Percentiles rank a stretch among this genome's conserved stretches.
phyloP scores from a whole-genome alignment of 2,888 invertebrate genomes.

The Leptopterna dolabrata region DNA sequence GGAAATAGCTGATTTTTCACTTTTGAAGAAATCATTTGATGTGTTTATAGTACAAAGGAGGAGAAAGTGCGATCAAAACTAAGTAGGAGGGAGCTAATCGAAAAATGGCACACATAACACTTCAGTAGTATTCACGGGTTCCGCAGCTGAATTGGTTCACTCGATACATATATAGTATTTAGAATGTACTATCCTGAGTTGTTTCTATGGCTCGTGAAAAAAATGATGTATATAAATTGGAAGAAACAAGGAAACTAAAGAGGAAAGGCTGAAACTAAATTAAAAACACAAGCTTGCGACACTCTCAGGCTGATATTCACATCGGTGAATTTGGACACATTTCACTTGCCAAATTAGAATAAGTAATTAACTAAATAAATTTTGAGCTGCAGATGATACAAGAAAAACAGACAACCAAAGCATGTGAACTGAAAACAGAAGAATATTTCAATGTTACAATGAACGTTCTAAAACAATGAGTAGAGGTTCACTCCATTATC shows the following conservation, averaged over 20 bases:
- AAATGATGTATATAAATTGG: too few relatives aligned
- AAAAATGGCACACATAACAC: not conserved
- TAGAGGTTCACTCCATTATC: constrained; percentile 39
- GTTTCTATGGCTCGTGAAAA: too few relatives aligned
- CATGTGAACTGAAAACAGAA: not conserved
- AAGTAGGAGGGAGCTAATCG: not conserved
- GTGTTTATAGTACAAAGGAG: not conserved
- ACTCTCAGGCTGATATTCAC: too few relatives aligned
- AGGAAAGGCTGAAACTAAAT: too few relatives aligned
- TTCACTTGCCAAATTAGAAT: too few relatives aligned
- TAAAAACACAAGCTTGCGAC: too few relatives aligned
- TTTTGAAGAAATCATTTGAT: not conserved
- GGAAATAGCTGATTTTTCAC: not conserved
- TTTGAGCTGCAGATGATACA: too few relatives aligned
- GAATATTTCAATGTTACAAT: constrained; percentile 48
- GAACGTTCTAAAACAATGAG: constrained; percentile 56
- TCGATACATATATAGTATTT: not conserved
- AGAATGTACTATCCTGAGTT: too few relatives aligned
- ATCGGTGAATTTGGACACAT: too few relatives aligned
- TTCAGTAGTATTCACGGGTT: not conserved
- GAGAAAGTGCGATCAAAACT: not conserved
- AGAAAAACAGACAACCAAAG: not conserved
- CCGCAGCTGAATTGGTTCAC: not conserved
- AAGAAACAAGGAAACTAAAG: too few relatives aligned
- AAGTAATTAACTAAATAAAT: too few relatives aligned